Evolutionary conservation across 2,113 vertebrate genomes (phyloP).

Genomic region (Oriolus oriolus): DNA sequence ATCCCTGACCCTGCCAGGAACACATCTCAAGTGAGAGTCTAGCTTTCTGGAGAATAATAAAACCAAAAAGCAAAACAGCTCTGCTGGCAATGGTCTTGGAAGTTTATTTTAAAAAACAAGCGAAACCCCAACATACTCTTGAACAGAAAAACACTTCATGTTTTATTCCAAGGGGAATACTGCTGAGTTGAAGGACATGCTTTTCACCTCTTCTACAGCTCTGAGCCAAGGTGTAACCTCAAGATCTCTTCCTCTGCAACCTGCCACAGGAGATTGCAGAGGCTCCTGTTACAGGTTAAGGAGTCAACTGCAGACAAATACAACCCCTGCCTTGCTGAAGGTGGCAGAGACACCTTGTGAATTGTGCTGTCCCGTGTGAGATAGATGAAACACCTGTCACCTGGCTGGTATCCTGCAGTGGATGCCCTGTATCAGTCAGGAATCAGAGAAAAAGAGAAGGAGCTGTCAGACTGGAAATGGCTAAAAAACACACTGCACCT

Average conservation of each 20-base stretch:
- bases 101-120: not conserved
- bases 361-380: not conserved
- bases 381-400: not conserved
- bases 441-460: not conserved
- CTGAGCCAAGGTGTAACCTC: not conserved
- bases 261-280: not conserved
- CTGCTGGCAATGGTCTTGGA: not conserved
- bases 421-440: no score
- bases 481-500: not conserved
- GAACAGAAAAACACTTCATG: not conserved
- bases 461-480: fast-evolving
- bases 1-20: slow-evolving; percentile 6
- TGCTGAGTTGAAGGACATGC: fast-evolving
- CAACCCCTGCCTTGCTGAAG: not conserved
- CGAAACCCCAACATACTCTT: not conserved
- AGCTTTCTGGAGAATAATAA: not conserved
- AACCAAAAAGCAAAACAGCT: not conserved
- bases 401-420: no score
- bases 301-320: not conserved
- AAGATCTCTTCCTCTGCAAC: not conserved
- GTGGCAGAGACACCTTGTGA: not conserved
- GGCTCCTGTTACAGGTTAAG: not conserved
- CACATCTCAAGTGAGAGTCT: not conserved
- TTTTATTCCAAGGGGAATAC: not conserved
- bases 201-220: not conserved